phyloP scores from a whole-genome alignment of 2,113 vertebrate species.

The Pimephales promelas region DNA sequence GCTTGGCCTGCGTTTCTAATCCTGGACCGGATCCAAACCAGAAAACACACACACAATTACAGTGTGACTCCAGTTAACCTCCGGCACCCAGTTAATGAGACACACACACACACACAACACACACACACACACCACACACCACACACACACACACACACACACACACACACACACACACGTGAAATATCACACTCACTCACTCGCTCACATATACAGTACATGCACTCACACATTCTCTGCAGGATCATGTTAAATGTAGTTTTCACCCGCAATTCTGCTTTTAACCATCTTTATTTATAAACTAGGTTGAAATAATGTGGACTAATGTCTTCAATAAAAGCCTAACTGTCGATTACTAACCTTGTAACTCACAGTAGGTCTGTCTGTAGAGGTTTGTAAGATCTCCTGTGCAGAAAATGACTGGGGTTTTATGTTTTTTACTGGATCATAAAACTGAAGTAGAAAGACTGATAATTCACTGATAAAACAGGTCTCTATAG shows the following conservation, averaged over 20 bases:
- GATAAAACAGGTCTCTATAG: too few relatives aligned
- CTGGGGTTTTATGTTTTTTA: neutral
- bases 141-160: too few relatives aligned
- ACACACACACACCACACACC: too few relatives aligned
- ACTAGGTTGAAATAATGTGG: neutral
- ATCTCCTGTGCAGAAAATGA: neutral
- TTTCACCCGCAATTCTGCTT: neutral
- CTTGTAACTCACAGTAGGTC: neutral
- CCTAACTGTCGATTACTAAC: neutral
- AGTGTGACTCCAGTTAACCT: constrained; percentile 68
- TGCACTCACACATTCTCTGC: neutral
- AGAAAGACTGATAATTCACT: neutral
- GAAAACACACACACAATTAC: constrained; percentile 54
- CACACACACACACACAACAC: neutral
- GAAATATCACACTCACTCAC: too few relatives aligned
- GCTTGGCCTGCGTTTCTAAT: neutral
- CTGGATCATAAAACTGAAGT: neutral
- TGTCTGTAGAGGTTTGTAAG: neutral
- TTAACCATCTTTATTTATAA: neutral
- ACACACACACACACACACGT: too few relatives aligned
- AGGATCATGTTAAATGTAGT: neutral
- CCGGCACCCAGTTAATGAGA: constrained; percentile 62
- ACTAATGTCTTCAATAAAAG: neutral
- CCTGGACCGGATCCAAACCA: constrained; percentile 43
- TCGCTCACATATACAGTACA: too few relatives aligned